A percentile compares a stretch with the other conserved stretches of the same genome.
phyloP scores from a whole-genome alignment of 2,888 invertebrate genomes.

The Calameuta pallipes region DNA sequence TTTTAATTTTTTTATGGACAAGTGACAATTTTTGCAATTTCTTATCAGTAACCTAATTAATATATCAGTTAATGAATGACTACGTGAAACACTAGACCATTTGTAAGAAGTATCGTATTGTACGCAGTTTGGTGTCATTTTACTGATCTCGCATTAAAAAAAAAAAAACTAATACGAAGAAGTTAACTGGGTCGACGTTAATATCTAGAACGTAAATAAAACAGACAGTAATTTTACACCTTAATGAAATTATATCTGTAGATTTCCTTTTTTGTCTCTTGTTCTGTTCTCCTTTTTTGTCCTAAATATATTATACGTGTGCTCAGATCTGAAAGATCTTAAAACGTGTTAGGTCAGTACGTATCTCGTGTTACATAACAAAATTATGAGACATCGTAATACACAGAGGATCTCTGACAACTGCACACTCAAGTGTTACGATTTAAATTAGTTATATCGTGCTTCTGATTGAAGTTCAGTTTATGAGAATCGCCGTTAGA shows the following conservation, averaged over 20 bases:
- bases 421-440: neutral
- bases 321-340: neutral
- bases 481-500: neutral
- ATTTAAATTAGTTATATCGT: neutral
- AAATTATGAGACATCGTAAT: slow-evolving; percentile 14
- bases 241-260: neutral
- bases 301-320: neutral
- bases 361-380: slow-evolving; percentile 32
- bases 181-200: neutral
- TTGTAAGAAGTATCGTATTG: neutral
- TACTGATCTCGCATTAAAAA: neutral
- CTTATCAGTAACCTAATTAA: neutral
- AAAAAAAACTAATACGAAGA: neutral
- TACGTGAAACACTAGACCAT: neutral
- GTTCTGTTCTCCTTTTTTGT: neutral
- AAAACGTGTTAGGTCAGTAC: slow-evolving; percentile 21
- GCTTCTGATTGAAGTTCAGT: neutral
- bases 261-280: neutral
- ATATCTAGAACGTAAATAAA: neutral
- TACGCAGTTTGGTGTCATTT: neutral
- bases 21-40: neutral
- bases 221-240: neutral
- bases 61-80: neutral
- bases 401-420: neutral
- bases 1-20: neutral